Conservation (phyloP, 2,113 vertebrate species). For the Thunnus maccoyii region DNA sequence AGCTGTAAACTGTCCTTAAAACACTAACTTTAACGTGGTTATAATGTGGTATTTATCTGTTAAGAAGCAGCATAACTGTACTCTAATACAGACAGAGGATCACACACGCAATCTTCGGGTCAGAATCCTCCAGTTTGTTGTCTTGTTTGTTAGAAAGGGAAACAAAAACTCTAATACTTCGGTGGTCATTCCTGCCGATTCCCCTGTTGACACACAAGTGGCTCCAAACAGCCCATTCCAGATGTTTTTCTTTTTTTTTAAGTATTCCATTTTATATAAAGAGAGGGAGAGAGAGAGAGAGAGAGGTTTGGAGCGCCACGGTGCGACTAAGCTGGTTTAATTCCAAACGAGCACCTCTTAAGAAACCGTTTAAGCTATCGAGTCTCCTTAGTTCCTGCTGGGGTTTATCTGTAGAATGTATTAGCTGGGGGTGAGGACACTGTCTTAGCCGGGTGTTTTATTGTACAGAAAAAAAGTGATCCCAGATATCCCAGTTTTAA, state of each 20-base stretch:
- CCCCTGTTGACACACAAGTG: conserved; percentile 24
- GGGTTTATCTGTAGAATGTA: conserved; percentile 64
- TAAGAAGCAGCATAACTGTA: neutral
- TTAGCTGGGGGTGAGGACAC: conserved; percentile 8
- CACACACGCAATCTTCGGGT: neutral
- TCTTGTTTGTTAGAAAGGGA: conserved; percentile 50
- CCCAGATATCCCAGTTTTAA: conserved; percentile 43
- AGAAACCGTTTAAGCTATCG: conserved; percentile 28
- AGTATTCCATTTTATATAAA: conserved; percentile 37
- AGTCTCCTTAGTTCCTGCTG: conserved; percentile 45
- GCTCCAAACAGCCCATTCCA: conserved; percentile 57
- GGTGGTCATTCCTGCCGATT: conserved; percentile 55
- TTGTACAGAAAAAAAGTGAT: conserved; percentile 57
- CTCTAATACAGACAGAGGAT: neutral
- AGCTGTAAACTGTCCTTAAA: neutral
- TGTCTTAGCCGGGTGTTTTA: conserved; percentile 39
- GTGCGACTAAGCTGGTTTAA: conserved; percentile 47
- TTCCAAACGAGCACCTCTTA: conserved; percentile 39
- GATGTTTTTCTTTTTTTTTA: conserved; percentile 25
- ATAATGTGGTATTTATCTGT: conserved; percentile 2
- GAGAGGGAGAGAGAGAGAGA: conserved; percentile 1
- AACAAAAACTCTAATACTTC: conserved; percentile 21
- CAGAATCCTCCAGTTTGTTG: conserved; percentile 10
- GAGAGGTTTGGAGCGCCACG: no score
- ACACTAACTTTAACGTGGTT: neutral